Conservation (phyloP, 2,888 invertebrate genomes). For the Agrenia bidenticulata region DNA sequence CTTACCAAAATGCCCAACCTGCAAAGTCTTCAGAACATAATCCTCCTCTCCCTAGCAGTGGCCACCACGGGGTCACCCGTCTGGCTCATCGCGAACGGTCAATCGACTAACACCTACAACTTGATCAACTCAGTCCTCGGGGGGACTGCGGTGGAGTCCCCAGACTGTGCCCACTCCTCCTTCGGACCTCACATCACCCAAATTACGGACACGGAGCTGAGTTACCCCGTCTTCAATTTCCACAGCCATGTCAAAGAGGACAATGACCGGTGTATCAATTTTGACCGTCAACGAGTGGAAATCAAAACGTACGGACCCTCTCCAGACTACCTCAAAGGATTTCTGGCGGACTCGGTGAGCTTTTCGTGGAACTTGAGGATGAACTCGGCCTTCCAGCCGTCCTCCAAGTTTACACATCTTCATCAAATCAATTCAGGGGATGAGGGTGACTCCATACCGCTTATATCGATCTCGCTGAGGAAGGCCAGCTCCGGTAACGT, state of each 20-base stretch:
- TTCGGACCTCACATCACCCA: conserved; percentile 40
- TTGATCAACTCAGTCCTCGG: conserved; percentile 40
- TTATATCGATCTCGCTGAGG: too few species aligned
- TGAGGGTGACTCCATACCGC: not conserved
- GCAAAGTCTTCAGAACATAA: too few species aligned
- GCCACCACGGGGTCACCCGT: too few species aligned
- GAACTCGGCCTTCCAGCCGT: conserved; percentile 45
- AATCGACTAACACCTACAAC: conserved; percentile 32
- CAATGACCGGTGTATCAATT: conserved; percentile 44
- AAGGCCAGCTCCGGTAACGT: too few species aligned
- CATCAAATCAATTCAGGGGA: conserved; percentile 25
- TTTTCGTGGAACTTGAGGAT: conserved; percentile 49
- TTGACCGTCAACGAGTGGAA: conserved; percentile 47
- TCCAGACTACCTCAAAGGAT: conserved; percentile 27
- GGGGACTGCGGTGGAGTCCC: conserved; percentile 35
- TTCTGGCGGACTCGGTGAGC: conserved; percentile 36
- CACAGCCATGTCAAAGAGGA: conserved; percentile 40
- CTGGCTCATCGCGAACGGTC: conserved; percentile 40
- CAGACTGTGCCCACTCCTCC: conserved; percentile 40
- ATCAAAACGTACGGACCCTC: conserved; percentile 41
- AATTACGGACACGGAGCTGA: conserved; percentile 32
- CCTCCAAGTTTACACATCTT: conserved; percentile 43
- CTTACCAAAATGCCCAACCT: too few species aligned
- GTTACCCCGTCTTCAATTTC: conserved; percentile 45
- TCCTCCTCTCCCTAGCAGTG: too few species aligned